Percentiles rank a stretch among this genome's conserved stretches.
These are phyloP conservation scores for Trichogramma evanescens DNA, from an alignment of 2,888 invertebrate genomes.

Conservation along the genomic window DNA sequence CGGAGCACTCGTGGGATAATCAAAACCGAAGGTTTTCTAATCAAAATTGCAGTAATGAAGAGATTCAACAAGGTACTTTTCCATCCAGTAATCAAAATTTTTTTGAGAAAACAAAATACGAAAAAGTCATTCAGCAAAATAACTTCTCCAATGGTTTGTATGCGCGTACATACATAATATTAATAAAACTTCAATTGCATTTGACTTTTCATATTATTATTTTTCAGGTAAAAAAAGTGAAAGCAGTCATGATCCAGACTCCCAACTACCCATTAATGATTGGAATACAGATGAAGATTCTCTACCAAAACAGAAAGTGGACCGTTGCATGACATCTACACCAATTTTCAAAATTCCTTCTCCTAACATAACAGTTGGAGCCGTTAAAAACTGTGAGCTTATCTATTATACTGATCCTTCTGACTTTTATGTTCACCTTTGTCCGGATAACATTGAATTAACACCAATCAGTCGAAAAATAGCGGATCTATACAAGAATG, in stretches of 20 bases:
- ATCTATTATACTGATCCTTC: conserved; percentile 31
- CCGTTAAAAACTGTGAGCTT: conserved; percentile 34
- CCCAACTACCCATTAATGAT: not conserved
- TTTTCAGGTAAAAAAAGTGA: conserved; percentile 3
- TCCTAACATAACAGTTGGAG: conserved; percentile 30
- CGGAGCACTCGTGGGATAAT: too few species aligned
- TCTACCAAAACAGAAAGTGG: not conserved
- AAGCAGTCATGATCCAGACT: not conserved
- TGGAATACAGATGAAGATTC: not conserved
- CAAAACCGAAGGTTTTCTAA: too few species aligned
- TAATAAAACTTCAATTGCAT: not conserved
- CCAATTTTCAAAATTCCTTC: conserved; percentile 16
- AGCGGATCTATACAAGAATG: conserved; percentile 28
- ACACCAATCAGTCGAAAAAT: conserved; percentile 35
- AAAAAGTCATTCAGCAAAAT: too few species aligned
- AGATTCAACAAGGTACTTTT: not conserved
- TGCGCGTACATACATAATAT: not conserved
- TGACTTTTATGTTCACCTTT: conserved; percentile 40
- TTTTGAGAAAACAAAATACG: too few species aligned
- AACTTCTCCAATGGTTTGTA: not conserved
- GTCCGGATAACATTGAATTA: conserved; percentile 33
- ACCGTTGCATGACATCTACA: conserved; percentile 1
- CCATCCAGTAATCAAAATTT: too few species aligned
- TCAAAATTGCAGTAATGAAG: not conserved
- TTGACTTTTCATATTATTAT: not conserved